phyloP scores from a whole-genome alignment of 2,113 vertebrate species.

The Polyodon spathula region DNA sequence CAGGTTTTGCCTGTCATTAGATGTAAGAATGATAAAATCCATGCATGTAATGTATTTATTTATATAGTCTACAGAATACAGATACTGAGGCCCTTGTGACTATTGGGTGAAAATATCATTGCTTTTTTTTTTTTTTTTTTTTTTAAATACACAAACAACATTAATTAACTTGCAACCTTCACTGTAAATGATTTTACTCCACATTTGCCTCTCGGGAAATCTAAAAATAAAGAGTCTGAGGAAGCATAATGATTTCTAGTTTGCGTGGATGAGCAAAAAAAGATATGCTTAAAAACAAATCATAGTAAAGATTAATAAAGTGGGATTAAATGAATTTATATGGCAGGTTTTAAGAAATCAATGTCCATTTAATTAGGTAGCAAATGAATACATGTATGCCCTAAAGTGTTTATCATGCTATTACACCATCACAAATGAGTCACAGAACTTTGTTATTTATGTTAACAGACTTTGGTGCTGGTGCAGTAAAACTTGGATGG shows the following conservation, averaged over 20 bases:
- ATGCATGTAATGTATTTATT: background rate
- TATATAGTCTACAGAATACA: background rate
- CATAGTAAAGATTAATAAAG: background rate
- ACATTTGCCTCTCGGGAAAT: constrained; percentile 36
- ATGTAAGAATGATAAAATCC: no score
- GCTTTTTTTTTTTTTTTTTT: background rate
- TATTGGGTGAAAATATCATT: background rate
- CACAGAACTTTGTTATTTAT: no score
- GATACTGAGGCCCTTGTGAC: constrained; percentile 21
- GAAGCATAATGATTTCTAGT: background rate
- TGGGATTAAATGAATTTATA: background rate
- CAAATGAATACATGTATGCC: background rate
- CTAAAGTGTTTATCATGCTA: background rate
- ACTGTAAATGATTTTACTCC: constrained; percentile 34
- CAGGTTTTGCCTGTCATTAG: no score
- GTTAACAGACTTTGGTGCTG: no score
- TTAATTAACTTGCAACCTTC: constrained; percentile 46
- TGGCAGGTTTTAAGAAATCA: background rate
- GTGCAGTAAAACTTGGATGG: no score
- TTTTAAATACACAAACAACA: constrained; percentile 30
- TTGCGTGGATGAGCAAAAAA: background rate
- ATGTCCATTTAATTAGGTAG: constrained; percentile 4
- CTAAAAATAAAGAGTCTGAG: constrained; percentile 32
- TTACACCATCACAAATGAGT: background rate
- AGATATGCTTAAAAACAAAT: background rate